Percentiles rank a stretch among this genome's conserved stretches.
These are phyloP conservation scores for Ectropis crepuscularia DNA, from an alignment of 2,888 invertebrate genomes.

Conservation along the genomic window DNA sequence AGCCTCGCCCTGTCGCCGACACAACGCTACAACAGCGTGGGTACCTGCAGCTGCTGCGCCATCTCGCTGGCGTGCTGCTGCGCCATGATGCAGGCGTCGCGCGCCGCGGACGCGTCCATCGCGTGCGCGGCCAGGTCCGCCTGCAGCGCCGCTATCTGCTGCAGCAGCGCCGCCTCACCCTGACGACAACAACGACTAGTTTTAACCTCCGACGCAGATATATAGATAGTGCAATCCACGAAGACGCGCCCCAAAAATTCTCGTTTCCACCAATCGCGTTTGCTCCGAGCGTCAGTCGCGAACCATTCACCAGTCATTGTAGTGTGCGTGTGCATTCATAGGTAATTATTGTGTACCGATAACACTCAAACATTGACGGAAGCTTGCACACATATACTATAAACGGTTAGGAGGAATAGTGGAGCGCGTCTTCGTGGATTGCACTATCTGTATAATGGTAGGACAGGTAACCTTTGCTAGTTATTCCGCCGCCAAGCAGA, in stretches of 20 bases:
- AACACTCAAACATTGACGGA: no score
- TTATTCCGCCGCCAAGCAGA: no score
- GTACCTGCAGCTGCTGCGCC: constrained; percentile 79
- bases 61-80: constrained; percentile 81
- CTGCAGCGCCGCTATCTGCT: constrained; percentile 79
- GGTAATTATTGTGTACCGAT: no score
- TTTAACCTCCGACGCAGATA: background rate
- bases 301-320: no score
- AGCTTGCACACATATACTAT: background rate
- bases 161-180: constrained; percentile 66
- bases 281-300: no score
- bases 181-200: constrained; percentile 34
- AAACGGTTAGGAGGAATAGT: no score
- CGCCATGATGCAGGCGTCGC: constrained; percentile 72
- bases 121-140: constrained; percentile 65
- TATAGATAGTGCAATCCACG: no score
- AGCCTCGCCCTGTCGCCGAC: constrained; percentile 66
- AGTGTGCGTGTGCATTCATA: no score
- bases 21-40: background rate
- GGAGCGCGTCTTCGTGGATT: no score
- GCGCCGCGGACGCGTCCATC: constrained; percentile 69
- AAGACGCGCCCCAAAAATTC: no score
- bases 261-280: no score
- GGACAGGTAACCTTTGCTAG: background rate
- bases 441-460: no score